Base-by-base conservation (phyloP, 2,888 invertebrate genomes). In the Tetrapedia diversipes region DNA sequence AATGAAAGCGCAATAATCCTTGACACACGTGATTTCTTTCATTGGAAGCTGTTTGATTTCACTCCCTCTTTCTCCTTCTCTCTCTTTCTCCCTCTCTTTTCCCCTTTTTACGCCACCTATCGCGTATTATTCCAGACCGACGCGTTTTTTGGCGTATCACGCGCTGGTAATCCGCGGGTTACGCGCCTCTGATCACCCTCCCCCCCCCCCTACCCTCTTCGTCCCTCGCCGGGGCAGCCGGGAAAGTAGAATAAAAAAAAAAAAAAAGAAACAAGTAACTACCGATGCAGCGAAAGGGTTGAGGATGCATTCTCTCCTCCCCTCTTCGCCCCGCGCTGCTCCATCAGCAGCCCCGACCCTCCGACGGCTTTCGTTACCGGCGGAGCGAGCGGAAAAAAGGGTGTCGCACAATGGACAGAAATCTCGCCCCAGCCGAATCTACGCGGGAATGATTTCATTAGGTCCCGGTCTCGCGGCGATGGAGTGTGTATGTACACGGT, bases 361-460 rank as follows among this genome's bases (percentile, higher is more conserved):
- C 49, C 43, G 19, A 11, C 69, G 80, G n/a, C 77, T 77, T 76
- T 83, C 67, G 80, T 72, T 51, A 56, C 56, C 65, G 69, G 69
- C 43, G 71, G 77, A 75, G 69, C 56, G 69, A 72, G 16, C 6
- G 1, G 4, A 86, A 82, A 84, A 85, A 64, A 43, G 84, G 81
- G 68, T 69, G 74, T 79, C 34, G 73, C 59, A 85, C 84, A 84
- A 84, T 83, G 66, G 85, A 45, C 64, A 83, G 86, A 84, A 85
- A 87, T 86, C 86, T 83, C 81, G 86, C 86, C 89, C 90, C 76
- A 80, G 74, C 72, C 77, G 84, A 65, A 80, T 83, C 79, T 80
- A 74, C 82, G 74, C 82, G 81, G 84, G 85, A 88, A 90, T 90
- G 88, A 90, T 90, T 90, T 89, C 87, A 89, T 90, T 90, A 90